Evolutionary conservation across 2,113 vertebrate genomes (phyloP).

Genomic region (Rhea americana): DNA sequence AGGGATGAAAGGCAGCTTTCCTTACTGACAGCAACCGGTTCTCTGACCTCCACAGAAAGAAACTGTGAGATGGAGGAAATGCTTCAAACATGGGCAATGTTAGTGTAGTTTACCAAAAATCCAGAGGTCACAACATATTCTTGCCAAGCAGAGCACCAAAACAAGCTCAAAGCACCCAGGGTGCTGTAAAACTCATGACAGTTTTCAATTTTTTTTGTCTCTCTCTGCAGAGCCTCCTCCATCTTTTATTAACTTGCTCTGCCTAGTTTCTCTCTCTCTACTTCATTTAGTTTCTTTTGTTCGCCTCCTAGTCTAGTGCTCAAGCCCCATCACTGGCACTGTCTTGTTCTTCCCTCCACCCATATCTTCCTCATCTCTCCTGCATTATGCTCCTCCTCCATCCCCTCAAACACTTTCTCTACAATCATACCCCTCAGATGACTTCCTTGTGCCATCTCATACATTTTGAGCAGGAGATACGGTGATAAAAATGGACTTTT

Average conservation of each 20-base stretch:
- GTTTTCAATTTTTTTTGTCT: not conserved
- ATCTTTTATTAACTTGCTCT: not conserved
- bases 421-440: not conserved
- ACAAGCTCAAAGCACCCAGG: not conserved
- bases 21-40: too few species aligned
- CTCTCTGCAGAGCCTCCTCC: not conserved
- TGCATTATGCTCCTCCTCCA: not conserved
- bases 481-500: not conserved
- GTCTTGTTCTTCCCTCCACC: not conserved
- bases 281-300: not conserved
- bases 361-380: not conserved
- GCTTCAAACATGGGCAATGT: too few species aligned
- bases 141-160: not conserved
- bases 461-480: not conserved
- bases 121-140: not conserved
- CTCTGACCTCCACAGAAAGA: too few species aligned
- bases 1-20: too few species aligned
- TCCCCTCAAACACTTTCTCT: not conserved
- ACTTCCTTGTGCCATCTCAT: not conserved
- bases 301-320: not conserved
- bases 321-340: not conserved
- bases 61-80: too few species aligned
- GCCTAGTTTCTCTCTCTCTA: not conserved
- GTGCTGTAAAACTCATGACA: not conserved
- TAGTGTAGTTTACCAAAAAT: too few species aligned